Conservation (phyloP, 2,113 vertebrate genomes). For the Eira barbara region DNA sequence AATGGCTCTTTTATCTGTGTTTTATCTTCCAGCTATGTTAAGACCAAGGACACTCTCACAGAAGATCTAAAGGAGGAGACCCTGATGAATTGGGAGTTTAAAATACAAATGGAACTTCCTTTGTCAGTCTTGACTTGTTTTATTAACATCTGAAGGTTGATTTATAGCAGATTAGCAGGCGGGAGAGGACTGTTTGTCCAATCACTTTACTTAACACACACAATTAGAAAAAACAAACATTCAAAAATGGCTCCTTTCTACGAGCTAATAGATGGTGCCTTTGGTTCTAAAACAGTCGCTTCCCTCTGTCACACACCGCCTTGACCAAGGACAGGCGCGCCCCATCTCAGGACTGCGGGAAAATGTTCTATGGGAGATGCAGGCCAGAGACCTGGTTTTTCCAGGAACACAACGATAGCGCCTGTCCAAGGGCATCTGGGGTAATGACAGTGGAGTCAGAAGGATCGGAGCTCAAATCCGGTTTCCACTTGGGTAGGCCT, state of each 20-base stretch:
- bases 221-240: conserved; percentile 65
- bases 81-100: conserved; percentile 53
- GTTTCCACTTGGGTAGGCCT: background rate
- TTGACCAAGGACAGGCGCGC: conserved; percentile 22
- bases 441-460: background rate
- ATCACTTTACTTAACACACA: conserved; percentile 28
- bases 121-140: conserved; percentile 63
- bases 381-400: background rate
- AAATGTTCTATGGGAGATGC: background rate
- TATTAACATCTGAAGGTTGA: conserved; percentile 65
- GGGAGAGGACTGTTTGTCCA: conserved; percentile 49
- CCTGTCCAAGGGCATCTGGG: background rate
- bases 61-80: conserved; percentile 64
- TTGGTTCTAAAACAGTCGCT: background rate
- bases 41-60: conserved; percentile 65
- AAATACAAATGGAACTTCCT: conserved; percentile 65
- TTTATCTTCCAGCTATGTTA: conserved; percentile 73
- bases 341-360: background rate
- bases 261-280: background rate
- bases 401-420: background rate
- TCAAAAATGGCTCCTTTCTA: background rate
- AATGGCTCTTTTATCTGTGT: conserved; percentile 72
- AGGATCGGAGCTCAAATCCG: background rate
- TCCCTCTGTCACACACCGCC: background rate
- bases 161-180: conserved; percentile 57